Percentiles rank a stretch among this genome's conserved stretches.
phyloP scores from a whole-genome alignment of 92 coral and sea anemone genomes.

The Phymanthus crucifer region DNA sequence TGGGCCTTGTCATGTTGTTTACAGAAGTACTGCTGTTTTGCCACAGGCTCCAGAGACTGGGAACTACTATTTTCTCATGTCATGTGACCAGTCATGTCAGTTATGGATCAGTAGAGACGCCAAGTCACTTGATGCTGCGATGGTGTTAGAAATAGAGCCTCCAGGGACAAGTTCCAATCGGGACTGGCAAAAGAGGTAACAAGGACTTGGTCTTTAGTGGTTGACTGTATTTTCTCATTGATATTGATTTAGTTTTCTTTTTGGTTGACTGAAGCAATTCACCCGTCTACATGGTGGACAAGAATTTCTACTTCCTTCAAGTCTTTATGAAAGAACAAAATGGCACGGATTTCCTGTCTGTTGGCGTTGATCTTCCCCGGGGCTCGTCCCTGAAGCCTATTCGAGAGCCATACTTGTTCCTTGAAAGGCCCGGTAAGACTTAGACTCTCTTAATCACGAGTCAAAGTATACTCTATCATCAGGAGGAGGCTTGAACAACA shows the following conservation, averaged over 20 bases:
- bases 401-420: conserved; percentile 34
- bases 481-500: too few species aligned
- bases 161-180: conserved; percentile 4
- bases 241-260: neutral
- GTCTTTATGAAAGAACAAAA: conserved; percentile 79
- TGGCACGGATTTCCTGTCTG: conserved; percentile 58
- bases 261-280: conserved; percentile 29
- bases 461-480: neutral
- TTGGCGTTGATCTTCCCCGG: conserved; percentile 72
- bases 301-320: conserved; percentile 65
- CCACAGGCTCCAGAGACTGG: conserved; percentile 64
- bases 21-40: too few species aligned
- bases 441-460: too few species aligned
- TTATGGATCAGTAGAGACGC: conserved; percentile 61
- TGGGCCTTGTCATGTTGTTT: too few species aligned
- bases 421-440: conserved; percentile 57
- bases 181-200: conserved; percentile 28
- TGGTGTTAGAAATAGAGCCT: conserved; percentile 27
- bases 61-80: conserved; percentile 43
- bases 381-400: conserved; percentile 60
- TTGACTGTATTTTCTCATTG: neutral
- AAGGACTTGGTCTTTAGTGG: neutral
- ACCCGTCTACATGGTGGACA: conserved; percentile 48
- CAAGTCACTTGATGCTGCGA: neutral
- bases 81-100: conserved; percentile 59